These are phyloP conservation scores for Sycophaga agraensis DNA, from an alignment of 1,140 invertebrate species.

Conservation along the genomic window DNA sequence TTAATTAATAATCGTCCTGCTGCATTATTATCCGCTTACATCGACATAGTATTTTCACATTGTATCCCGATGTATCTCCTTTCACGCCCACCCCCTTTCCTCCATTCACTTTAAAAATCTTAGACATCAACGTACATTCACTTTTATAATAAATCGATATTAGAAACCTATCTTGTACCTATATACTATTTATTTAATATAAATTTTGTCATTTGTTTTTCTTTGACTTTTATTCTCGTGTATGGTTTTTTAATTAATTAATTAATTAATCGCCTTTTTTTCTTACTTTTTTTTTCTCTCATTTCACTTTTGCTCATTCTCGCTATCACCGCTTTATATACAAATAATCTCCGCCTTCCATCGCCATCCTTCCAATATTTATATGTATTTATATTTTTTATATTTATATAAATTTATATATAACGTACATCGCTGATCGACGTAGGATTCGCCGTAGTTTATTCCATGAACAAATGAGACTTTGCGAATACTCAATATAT, in stretches of 20 bases:
- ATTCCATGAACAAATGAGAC: conserved; percentile 8
- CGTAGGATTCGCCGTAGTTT: background rate
- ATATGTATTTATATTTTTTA: conserved; percentile 27
- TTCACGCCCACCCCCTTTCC: no score
- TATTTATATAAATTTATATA: background rate
- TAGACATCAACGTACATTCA: conserved; percentile 57
- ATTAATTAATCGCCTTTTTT: conserved; percentile 5
- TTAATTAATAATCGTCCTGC: conserved; percentile 37
- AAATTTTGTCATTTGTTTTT: conserved; percentile 42
- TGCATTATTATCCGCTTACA: background rate
- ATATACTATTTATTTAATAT: conserved; percentile 53
- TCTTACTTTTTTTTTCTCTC: background rate
- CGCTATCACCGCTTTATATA: conserved; percentile 37
- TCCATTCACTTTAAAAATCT: conserved; percentile 49
- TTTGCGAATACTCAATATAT: conserved; percentile 1
- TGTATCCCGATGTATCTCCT: no score
- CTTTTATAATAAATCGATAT: conserved; percentile 54
- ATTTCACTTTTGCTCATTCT: conserved; percentile 13
- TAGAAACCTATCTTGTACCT: conserved; percentile 53
- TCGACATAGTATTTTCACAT: background rate
- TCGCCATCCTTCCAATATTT: conserved; percentile 19
- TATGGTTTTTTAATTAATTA: background rate
- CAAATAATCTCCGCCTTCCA: conserved; percentile 40
- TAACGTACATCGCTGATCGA: conserved; percentile 15
- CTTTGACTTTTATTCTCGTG: conserved; percentile 7